Conservation (phyloP, 2,888 invertebrate genomes). For the Criorhina ranunculi region DNA sequence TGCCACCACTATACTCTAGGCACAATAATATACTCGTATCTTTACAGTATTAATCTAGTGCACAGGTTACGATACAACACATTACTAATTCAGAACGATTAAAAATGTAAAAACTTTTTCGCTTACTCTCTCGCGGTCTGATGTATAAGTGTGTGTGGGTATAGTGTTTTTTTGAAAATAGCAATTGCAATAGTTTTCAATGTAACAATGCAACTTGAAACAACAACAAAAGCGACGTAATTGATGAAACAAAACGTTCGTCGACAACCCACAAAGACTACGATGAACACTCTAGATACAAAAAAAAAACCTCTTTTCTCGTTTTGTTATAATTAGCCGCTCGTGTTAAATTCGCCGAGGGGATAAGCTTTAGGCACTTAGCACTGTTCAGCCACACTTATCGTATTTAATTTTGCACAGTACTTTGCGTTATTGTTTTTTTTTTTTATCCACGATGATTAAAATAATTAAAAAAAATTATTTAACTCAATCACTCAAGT, state of each 20-base stretch:
- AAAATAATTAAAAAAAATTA: conserved; percentile 35
- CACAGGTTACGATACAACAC: conserved; percentile 46
- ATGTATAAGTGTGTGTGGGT: conserved; percentile 9
- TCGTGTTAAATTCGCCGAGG: conserved; percentile 62
- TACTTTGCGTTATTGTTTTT: conserved; percentile 3
- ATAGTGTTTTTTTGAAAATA: conserved; percentile 47
- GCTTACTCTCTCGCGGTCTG: conserved; percentile 6
- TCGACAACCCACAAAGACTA: conserved; percentile 19
- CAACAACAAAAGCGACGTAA: conserved; percentile 49
- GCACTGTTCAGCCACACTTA: conserved; percentile 57
- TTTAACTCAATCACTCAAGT: conserved; percentile 35
- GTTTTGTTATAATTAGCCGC: conserved; percentile 70
- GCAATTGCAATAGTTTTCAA: conserved; percentile 53
- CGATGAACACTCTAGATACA: conserved; percentile 34
- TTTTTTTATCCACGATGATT: conserved; percentile 15
- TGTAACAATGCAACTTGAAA: conserved; percentile 46
- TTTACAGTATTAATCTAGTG: conserved; percentile 62
- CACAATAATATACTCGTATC: conserved; percentile 24
- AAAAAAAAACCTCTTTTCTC: conserved; percentile 23
- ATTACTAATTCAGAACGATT: conserved; percentile 68
- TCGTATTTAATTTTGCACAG: conserved; percentile 37
- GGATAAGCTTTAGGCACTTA: conserved; percentile 60
- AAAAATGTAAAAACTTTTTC: conserved; percentile 63
- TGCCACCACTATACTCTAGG: conserved; percentile 15
- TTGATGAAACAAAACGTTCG: conserved; percentile 57